Evolutionary conservation across 1,140 invertebrate genomes (phyloP).

Genomic region (Lasaia peninsularis): DNA sequence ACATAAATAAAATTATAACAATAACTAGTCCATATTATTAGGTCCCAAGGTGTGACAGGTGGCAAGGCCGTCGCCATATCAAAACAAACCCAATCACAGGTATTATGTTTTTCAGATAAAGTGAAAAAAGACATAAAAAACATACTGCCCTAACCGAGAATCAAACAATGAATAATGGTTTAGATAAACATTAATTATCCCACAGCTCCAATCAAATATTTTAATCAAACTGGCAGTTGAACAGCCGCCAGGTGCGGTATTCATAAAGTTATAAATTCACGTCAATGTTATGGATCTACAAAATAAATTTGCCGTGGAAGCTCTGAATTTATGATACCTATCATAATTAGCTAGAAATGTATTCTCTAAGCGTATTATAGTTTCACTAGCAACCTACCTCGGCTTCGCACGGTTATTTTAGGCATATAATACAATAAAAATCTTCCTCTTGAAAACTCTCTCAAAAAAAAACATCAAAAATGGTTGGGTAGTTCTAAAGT

Average conservation of each 20-base stretch:
- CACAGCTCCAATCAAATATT: constrained; percentile 33
- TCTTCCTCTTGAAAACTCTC: no score
- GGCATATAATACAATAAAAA: not conserved
- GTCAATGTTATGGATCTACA: constrained; percentile 45
- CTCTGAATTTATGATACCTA: constrained; percentile 14
- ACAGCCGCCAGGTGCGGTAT: constrained; percentile 46
- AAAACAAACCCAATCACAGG: no score
- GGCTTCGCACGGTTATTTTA: not conserved
- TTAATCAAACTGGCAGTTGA: constrained; percentile 35
- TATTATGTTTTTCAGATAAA: no score
- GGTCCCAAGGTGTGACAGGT: no score
- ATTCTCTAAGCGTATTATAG: not conserved
- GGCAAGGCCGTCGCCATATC: no score
- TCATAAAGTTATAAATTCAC: constrained; percentile 55
- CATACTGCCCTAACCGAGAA: no score
- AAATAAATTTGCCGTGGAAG: constrained; percentile 8
- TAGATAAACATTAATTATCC: constrained; percentile 21
- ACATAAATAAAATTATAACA: no score
- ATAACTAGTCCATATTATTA: no score
- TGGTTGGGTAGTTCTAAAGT: no score
- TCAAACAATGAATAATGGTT: no score
- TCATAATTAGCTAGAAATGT: constrained; percentile 14
- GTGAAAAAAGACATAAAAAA: no score
- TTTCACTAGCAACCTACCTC: not conserved
- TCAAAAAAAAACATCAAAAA: no score